Evolutionary conservation across 2,113 vertebrate genomes (phyloP).

Genomic region (Corythoichthys intestinalis): DNA sequence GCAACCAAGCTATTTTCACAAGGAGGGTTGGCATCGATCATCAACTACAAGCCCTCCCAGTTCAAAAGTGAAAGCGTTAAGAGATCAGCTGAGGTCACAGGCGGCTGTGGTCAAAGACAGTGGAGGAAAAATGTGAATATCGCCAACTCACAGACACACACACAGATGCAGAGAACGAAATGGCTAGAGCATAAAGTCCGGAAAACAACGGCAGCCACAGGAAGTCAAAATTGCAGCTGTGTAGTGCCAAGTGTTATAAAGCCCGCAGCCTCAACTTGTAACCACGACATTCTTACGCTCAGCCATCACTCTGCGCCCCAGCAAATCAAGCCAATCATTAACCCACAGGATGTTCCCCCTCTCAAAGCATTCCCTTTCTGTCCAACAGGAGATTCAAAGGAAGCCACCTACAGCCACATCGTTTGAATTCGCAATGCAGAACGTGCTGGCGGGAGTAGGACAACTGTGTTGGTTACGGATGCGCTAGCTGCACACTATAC

Average conservation of each 20-base stretch:
- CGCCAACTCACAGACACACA: conserved; percentile 14
- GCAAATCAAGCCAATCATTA: conserved; percentile 57
- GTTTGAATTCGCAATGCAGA: conserved; percentile 12
- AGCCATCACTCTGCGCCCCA: conserved; percentile 52
- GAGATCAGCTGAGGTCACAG: conserved; percentile 35
- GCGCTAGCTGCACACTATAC: neutral
- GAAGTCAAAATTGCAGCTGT: conserved; percentile 58
- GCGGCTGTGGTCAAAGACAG: conserved; percentile 28
- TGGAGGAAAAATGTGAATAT: conserved; percentile 29
- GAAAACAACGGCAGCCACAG: conserved; percentile 55
- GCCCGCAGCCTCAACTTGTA: conserved; percentile 47
- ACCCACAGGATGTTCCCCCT: conserved; percentile 60
- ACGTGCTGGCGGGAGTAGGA: conserved; percentile 5
- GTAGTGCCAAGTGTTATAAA: conserved; percentile 58
- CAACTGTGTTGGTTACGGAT: conserved; percentile 13
- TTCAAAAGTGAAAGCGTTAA: neutral
- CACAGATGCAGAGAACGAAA: conserved; percentile 23
- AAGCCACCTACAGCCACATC: conserved; percentile 31
- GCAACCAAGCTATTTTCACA: too few species aligned
- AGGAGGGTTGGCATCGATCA: too few species aligned
- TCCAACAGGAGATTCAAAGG: conserved; percentile 34
- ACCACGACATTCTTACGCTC: conserved; percentile 66
- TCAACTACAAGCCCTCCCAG: too few species aligned
- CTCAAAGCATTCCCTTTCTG: conserved; percentile 31
- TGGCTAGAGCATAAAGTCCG: conserved; percentile 38